Evolutionary conservation across 2,888 invertebrate species (phyloP).

Genomic region (Leucania comma): DNA sequence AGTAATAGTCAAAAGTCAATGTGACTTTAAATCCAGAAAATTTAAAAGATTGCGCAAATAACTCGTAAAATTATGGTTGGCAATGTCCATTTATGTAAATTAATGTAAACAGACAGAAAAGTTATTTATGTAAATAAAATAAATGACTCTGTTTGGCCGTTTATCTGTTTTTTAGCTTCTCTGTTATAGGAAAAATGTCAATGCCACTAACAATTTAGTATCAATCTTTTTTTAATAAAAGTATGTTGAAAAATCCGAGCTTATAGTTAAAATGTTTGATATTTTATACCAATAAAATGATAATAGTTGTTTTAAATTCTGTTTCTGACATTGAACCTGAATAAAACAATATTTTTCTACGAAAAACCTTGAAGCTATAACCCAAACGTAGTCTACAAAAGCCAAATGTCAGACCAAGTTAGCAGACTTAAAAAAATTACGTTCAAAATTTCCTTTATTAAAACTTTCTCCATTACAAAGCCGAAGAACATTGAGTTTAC

Average conservation of each 20-base stretch:
- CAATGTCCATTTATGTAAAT: slow-evolving; percentile 36
- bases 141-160: slow-evolving; percentile 29
- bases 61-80: slow-evolving; percentile 20
- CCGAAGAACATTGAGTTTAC: slow-evolving; percentile 46
- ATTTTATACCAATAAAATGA: background rate
- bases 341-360: slow-evolving; percentile 4
- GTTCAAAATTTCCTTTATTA: slow-evolving; percentile 38
- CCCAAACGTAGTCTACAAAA: slow-evolving; percentile 13
- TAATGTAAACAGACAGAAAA: slow-evolving; percentile 12
- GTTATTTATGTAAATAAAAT: slow-evolving; percentile 20
- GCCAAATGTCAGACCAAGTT: slow-evolving; percentile 47
- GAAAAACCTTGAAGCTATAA: slow-evolving; percentile 2
- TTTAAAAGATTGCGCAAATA: slow-evolving; percentile 28
- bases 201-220: slow-evolving; percentile 14
- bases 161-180: slow-evolving; percentile 20
- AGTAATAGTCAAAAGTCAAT: no score
- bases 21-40: slow-evolving; percentile 11
- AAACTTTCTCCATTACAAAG: slow-evolving; percentile 55
- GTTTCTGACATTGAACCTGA: background rate
- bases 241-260: background rate
- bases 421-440: slow-evolving; percentile 36
- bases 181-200: slow-evolving; percentile 19
- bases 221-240: slow-evolving; percentile 10
- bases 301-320: background rate
- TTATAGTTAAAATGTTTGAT: background rate